Conservation (phyloP, 2,888 invertebrate species). For the Brachynemurus nebulosus region DNA sequence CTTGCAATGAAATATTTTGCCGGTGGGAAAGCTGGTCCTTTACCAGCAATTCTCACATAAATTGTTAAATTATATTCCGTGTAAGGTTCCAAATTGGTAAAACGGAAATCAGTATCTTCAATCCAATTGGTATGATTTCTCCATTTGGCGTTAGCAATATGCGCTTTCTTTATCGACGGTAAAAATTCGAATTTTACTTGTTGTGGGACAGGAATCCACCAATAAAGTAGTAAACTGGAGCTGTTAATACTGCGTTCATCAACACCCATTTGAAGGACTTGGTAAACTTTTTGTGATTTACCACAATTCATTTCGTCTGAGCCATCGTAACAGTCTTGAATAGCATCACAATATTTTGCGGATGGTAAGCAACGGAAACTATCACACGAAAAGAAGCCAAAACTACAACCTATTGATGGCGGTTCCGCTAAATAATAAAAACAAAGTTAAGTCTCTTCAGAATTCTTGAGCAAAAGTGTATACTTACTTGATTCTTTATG, state of each 20-base stretch:
- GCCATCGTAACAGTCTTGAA: constrained; percentile 56
- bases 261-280: constrained; percentile 47
- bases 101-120: constrained; percentile 41
- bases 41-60: constrained; percentile 47
- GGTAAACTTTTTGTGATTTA: constrained; percentile 22
- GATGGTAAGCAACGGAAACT: constrained; percentile 44
- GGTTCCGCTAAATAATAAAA: constrained; percentile 1
- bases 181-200: constrained; percentile 43
- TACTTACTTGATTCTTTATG: constrained; percentile 22
- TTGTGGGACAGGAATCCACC: constrained; percentile 38
- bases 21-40: constrained; percentile 44
- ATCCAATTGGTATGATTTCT: constrained; percentile 45
- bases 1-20: constrained; percentile 43
- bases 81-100: constrained; percentile 49
- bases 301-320: constrained; percentile 59
- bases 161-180: constrained; percentile 47
- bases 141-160: constrained; percentile 38
- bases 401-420: background rate
- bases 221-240: constrained; percentile 48
- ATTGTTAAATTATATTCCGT: constrained; percentile 71
- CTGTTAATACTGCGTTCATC: constrained; percentile 48
- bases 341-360: constrained; percentile 49
- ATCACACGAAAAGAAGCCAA: constrained; percentile 42
- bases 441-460: background rate
- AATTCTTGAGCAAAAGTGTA: background rate